phyloP scores from a whole-genome alignment of 2,888 invertebrate species.

The Exocentrus adspersus region DNA sequence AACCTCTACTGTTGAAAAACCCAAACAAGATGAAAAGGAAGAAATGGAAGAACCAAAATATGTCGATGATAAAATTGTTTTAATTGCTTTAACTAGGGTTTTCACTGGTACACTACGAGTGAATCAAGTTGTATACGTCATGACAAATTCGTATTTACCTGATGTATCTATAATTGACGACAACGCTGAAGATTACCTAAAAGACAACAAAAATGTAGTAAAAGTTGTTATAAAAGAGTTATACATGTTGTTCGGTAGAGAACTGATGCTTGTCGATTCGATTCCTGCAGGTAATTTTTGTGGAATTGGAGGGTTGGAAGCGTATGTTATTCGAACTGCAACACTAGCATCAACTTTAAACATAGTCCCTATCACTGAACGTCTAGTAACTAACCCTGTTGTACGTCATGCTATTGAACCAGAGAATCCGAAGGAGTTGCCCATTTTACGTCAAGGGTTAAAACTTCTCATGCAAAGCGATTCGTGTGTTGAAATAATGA shows the following conservation, averaged over 20 bases:
- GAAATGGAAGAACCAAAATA: constrained; percentile 48
- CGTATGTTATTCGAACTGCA: constrained; percentile 87
- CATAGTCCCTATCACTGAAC: constrained; percentile 89
- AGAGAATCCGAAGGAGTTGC: constrained; percentile 80
- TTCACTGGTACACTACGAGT: constrained; percentile 86
- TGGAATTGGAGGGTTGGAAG: constrained; percentile 87
- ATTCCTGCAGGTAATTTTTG: constrained; percentile 92
- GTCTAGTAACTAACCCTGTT: constrained; percentile 83
- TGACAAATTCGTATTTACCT: constrained; percentile 91
- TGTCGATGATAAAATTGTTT: constrained; percentile 66
- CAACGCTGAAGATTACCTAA: constrained; percentile 35
- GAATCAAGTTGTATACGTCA: constrained; percentile 82
- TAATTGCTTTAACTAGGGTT: constrained; percentile 92
- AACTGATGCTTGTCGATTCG: constrained; percentile 80
- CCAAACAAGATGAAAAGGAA: constrained; percentile 45
- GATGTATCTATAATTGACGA: constrained; percentile 46
- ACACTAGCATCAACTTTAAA: constrained; percentile 84
- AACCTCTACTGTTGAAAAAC: constrained; percentile 31
- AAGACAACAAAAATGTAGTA: constrained; percentile 64
- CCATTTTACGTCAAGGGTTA: constrained; percentile 78
- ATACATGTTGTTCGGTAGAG: constrained; percentile 93
- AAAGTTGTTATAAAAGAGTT: constrained; percentile 75
- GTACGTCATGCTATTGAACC: constrained; percentile 95
- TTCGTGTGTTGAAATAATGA: constrained; percentile 88
- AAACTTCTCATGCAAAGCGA: constrained; percentile 93